These are phyloP conservation scores for Intellagama lesueurii DNA, from an alignment of 2,797 vertebrate genomes.

Conservation along the genomic window DNA sequence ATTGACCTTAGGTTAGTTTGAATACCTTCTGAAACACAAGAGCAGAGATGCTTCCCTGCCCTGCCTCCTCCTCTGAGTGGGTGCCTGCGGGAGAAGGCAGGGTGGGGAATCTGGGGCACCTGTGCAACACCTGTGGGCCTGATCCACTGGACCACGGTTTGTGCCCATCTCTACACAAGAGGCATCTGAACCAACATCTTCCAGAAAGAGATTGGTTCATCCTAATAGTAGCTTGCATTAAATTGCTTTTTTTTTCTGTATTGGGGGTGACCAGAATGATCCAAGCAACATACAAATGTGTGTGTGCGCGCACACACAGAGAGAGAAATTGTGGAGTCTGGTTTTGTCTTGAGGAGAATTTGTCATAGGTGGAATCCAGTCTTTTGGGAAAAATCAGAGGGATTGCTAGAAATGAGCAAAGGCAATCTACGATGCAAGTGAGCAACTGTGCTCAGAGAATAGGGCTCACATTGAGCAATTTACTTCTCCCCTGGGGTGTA, in stretches of 20 bases:
- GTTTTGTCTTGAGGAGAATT: not conserved
- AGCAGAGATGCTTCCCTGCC: no score
- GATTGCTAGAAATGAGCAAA: conserved; percentile 10
- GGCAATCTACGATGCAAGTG: not conserved
- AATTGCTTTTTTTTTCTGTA: not conserved
- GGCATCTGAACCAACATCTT: not conserved
- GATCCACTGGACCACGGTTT: no score
- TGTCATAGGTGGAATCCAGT: not conserved
- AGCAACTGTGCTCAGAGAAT: conserved; percentile 23
- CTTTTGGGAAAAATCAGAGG: not conserved
- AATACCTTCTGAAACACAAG: not conserved
- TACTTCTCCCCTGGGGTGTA: conserved; percentile 29
- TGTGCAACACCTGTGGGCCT: no score
- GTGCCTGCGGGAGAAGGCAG: no score
- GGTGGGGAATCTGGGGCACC: no score
- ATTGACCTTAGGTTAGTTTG: not conserved
- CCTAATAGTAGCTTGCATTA: not conserved
- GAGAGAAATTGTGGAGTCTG: not conserved
- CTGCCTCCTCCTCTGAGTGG: no score
- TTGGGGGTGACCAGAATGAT: not conserved
- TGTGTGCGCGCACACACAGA: not conserved
- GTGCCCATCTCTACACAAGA: not conserved
- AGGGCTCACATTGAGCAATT: conserved; percentile 28
- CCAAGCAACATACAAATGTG: not conserved
- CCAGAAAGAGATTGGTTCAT: not conserved